Percentiles rank a stretch among this genome's conserved stretches.
Evolutionary conservation across 2,888 invertebrate species (phyloP).

Genomic region (Drosophila longiperda): DNA sequence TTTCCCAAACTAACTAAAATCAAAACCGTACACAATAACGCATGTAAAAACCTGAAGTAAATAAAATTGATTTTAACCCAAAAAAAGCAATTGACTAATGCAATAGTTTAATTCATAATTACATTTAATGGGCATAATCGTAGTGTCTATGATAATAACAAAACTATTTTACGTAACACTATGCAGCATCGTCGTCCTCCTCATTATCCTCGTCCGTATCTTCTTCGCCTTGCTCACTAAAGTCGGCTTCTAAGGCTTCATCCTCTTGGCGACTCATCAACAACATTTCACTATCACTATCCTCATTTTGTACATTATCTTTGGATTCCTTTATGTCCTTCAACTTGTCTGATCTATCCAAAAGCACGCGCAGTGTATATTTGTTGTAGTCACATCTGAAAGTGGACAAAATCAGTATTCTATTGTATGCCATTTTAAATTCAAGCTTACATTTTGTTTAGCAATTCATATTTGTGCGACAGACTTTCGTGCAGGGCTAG

Average conservation of each 20-base stretch:
- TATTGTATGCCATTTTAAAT: neutral
- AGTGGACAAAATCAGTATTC: conserved; percentile 52
- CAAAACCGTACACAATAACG: conserved; percentile 36
- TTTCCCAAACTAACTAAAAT: conserved; percentile 31
- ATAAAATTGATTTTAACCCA: conserved; percentile 39
- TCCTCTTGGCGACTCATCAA: conserved; percentile 58
- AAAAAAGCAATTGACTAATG: conserved; percentile 5
- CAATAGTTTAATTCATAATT: conserved; percentile 14
- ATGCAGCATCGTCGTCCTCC: conserved; percentile 63
- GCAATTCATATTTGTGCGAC: conserved; percentile 91
- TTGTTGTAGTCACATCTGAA: conserved; percentile 95
- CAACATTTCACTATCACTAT: conserved; percentile 79
- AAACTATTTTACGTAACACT: conserved; percentile 20
- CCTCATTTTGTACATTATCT: conserved; percentile 20
- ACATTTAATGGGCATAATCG: conserved; percentile 11
- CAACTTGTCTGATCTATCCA: conserved; percentile 85
- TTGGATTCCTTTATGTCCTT: conserved; percentile 13
- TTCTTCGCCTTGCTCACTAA: conserved; percentile 68
- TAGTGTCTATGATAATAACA: conserved; percentile 22
- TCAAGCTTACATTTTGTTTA: conserved; percentile 91
- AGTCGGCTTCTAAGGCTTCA: conserved; percentile 38
- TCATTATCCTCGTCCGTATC: conserved; percentile 35
- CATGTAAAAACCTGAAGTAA: conserved; percentile 47
- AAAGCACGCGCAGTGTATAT: conserved; percentile 91
- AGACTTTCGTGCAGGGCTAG: conserved; percentile 92